Evolutionary conservation across 2,888 invertebrate species (phyloP).

Genomic region (Thera obeliscata): DNA sequence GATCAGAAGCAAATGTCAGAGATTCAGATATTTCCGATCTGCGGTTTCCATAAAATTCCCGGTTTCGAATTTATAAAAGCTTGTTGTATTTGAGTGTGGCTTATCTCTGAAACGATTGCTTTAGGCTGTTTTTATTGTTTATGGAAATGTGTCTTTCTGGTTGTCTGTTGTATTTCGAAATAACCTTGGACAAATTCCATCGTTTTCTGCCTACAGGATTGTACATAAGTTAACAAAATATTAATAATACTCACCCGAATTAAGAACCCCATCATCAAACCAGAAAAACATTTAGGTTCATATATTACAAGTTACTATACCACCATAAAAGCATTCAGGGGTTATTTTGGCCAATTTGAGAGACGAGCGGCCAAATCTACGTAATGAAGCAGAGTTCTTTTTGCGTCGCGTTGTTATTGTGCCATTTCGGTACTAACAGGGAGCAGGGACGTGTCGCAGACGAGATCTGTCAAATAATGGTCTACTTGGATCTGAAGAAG

Average conservation of each 20-base stretch:
- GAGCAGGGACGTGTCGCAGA: conserved; percentile 20
- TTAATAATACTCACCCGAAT: neutral
- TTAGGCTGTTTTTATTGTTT: conserved; percentile 5
- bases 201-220: neutral
- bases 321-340: conserved; percentile 31
- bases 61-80: conserved; percentile 17
- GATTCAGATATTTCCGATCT: conserved; percentile 41
- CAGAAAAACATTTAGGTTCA: conserved; percentile 20
- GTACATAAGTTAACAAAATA: neutral
- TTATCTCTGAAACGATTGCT: conserved; percentile 20
- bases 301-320: conserved; percentile 31
- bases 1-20: conserved; percentile 56
- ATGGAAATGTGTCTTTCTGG: neutral
- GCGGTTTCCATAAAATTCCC: conserved; percentile 6
- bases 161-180: neutral
- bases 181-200: neutral
- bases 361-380: conserved; percentile 27
- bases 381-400: conserved; percentile 28
- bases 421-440: conserved; percentile 7
- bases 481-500: neutral
- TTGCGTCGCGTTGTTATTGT: conserved; percentile 17
- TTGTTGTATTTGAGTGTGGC: conserved; percentile 5
- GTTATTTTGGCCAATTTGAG: conserved; percentile 34
- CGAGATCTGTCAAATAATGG: conserved; percentile 10
- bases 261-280: conserved; percentile 23